Evolutionary conservation across 92 coral and sea anemone species (phyloP).

Genomic region (Heteractis magnifica): DNA sequence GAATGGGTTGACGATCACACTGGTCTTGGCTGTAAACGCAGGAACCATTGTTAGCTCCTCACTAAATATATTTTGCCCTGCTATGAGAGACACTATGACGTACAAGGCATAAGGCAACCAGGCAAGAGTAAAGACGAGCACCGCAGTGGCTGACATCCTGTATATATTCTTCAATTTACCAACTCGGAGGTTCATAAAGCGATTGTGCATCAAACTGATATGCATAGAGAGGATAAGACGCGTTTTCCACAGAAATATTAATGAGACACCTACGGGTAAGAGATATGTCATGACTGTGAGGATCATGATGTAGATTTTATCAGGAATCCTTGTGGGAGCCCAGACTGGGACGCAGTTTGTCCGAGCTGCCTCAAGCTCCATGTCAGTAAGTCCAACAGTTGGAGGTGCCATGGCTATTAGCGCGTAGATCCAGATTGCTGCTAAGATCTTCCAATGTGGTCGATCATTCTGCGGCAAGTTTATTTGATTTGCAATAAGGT

Average conservation of each 20-base stretch:
- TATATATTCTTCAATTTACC: conserved; percentile 28
- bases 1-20: too few relatives aligned
- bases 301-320: conserved; percentile 37
- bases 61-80: conserved; percentile 31
- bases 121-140: conserved; percentile 29
- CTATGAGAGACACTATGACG: conserved; percentile 37
- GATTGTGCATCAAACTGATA: conserved; percentile 9
- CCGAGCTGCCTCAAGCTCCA: conserved; percentile 39
- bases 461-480: not conserved
- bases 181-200: conserved; percentile 20
- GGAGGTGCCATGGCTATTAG: conserved; percentile 56
- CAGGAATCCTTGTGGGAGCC: conserved; percentile 39
- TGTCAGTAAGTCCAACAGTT: conserved; percentile 48
- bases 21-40: too few relatives aligned
- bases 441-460: conserved; percentile 22
- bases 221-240: conserved; percentile 19
- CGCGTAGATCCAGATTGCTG: conserved; percentile 60
- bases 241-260: conserved; percentile 39
- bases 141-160: conserved; percentile 39
- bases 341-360: conserved; percentile 68
- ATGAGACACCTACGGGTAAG: conserved; percentile 47
- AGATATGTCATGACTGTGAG: conserved; percentile 45
- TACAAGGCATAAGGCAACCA: conserved; percentile 65
- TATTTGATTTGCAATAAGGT: not conserved
- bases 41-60: conserved; percentile 38